Conservation (phyloP, 2,113 vertebrate genomes). For the Pogonocichla stellata region DNA sequence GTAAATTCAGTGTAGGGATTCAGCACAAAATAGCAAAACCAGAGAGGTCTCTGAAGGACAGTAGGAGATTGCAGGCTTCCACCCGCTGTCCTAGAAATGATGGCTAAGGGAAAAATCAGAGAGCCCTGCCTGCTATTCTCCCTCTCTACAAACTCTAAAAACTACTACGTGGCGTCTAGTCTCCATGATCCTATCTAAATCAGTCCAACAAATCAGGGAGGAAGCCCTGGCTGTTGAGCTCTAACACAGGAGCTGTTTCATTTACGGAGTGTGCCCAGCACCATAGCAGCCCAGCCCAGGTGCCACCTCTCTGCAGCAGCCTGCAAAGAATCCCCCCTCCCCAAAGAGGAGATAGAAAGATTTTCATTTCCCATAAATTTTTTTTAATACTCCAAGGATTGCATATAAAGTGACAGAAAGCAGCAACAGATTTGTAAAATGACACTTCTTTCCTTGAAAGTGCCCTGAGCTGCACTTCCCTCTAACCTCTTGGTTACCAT, state of each 20-base stretch:
- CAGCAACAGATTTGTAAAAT: not conserved
- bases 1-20: not conserved
- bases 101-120: constrained; percentile 26
- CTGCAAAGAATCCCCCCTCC: not conserved
- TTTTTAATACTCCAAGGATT: not conserved
- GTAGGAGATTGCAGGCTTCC: not conserved
- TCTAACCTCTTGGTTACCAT: not conserved
- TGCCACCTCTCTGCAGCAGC: not conserved
- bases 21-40: not conserved
- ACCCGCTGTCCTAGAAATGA: not conserved
- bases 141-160: not conserved
- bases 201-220: not conserved
- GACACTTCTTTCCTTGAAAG: not conserved
- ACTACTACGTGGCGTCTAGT: not conserved
- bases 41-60: not conserved
- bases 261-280: rapidly evolving
- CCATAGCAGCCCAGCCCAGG: rapidly evolving
- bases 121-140: not conserved
- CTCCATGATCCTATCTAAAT: not conserved
- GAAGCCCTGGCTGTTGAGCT: not conserved
- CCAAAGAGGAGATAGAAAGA: not conserved
- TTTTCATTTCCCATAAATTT: not conserved
- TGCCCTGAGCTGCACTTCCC: not conserved
- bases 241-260: not conserved
- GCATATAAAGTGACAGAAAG: not conserved